phyloP scores from a whole-genome alignment of 2,113 vertebrate genomes.

The Atlantisia rogersi region DNA sequence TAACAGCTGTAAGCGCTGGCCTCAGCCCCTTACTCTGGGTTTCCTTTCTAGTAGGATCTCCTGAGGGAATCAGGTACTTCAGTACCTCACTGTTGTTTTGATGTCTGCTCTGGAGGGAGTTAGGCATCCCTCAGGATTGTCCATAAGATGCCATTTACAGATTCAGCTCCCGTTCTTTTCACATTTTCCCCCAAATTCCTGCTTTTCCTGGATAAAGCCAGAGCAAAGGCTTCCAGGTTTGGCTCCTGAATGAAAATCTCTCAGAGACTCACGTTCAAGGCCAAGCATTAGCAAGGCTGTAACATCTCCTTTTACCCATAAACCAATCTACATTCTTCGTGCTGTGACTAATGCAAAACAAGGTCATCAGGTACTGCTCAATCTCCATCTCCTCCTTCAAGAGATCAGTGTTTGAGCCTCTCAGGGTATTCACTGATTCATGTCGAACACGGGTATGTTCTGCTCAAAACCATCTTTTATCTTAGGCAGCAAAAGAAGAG shows the following conservation, averaged over 20 bases:
- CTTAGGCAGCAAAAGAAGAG: not conserved
- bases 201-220: not conserved
- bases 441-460: not conserved
- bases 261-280: rapidly evolving
- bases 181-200: not conserved
- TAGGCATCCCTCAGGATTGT: not conserved
- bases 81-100: not conserved
- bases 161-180: not conserved
- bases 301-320: not conserved
- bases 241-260: not conserved
- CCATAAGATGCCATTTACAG: not conserved
- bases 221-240: not conserved
- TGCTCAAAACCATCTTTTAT: not conserved
- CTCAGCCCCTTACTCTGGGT: not conserved
- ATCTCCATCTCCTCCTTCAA: not conserved
- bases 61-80: not conserved
- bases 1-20: not conserved
- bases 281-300: not conserved
- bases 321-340: not conserved
- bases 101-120: not conserved
- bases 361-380: not conserved
- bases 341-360: not conserved
- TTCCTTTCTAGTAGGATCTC: not conserved
- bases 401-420: not conserved
- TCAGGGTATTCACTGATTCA: not conserved